Percentiles rank a stretch among this genome's conserved stretches.
Evolutionary conservation across 2,797 vertebrate species (phyloP).

Genomic region (Ctenochaetus hawaiiensis): DNA sequence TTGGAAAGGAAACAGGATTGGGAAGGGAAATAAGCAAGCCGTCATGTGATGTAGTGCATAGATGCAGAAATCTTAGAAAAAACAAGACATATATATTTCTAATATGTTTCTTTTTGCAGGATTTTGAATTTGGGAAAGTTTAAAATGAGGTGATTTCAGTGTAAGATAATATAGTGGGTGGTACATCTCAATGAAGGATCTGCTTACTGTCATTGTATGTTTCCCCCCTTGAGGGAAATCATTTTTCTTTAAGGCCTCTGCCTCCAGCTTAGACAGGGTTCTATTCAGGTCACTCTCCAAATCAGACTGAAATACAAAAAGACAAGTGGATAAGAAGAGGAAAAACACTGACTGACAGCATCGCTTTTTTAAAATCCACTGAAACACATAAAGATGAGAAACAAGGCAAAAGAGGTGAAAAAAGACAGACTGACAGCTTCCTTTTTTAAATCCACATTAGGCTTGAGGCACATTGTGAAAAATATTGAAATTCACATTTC

Average conservation of each 20-base stretch:
- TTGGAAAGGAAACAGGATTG: conserved; percentile 31
- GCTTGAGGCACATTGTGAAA: not conserved
- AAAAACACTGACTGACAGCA: not conserved
- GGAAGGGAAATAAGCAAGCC: not conserved
- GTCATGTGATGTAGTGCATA: not conserved
- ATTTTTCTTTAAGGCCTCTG: conserved; percentile 66
- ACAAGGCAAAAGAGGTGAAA: too few relatives aligned
- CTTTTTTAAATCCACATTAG: not conserved
- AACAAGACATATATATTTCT: not conserved
- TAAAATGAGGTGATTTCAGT: not conserved
- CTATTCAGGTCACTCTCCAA: conserved; percentile 44
- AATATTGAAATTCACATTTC: not conserved
- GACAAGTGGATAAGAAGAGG: too few relatives aligned
- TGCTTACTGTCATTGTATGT: conserved; percentile 85
- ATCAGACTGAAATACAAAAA: conserved; percentile 68
- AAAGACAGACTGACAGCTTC: too few relatives aligned
- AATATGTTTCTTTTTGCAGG: not conserved
- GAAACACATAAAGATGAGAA: too few relatives aligned
- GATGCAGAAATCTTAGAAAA: conserved; percentile 7
- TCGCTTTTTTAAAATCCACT: not conserved
- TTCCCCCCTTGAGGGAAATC: conserved; percentile 73
- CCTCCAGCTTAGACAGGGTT: conserved; percentile 50
- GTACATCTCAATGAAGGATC: not conserved
- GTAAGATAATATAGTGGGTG: not conserved
- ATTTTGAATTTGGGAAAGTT: not conserved